phyloP scores from a whole-genome alignment of 2,888 invertebrate species.

The Gibbula magus region DNA sequence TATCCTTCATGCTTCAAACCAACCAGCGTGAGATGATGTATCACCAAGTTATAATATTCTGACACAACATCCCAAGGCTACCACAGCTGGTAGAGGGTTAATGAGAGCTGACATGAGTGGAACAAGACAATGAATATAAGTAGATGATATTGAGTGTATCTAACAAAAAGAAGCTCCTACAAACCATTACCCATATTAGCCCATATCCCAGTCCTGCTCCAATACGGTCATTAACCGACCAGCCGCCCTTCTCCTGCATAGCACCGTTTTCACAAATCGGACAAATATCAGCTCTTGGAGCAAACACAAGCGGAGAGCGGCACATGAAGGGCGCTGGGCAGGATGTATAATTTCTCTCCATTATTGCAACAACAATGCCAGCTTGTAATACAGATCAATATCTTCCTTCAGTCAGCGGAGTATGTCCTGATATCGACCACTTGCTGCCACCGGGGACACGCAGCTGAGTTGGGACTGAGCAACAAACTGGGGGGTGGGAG shows the following conservation, averaged over 20 bases:
- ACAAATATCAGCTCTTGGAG: background rate
- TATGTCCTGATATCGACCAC: background rate
- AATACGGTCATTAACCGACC: background rate
- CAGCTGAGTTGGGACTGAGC: background rate
- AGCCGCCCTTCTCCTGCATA: background rate
- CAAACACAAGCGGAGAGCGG: background rate
- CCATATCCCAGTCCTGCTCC: background rate
- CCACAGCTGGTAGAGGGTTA: too few relatives aligned
- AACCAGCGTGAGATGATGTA: too few relatives aligned
- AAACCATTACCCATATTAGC: slow-evolving; percentile 5
- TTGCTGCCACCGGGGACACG: background rate
- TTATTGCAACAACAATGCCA: background rate
- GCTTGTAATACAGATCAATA: background rate
- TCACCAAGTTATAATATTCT: too few relatives aligned
- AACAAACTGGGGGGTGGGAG: background rate
- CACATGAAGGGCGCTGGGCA: too few relatives aligned
- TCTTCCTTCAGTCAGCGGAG: background rate
- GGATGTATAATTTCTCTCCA: slow-evolving; percentile 15
- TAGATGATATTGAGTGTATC: too few relatives aligned
- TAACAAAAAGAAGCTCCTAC: too few relatives aligned
- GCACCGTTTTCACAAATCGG: background rate
- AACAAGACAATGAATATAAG: too few relatives aligned
- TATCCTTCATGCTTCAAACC: too few relatives aligned
- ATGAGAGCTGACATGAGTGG: too few relatives aligned
- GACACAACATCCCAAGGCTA: too few relatives aligned